Conservation (phyloP, 1,140 invertebrate genomes). For the Trichomalopsis sarcophagae region DNA sequence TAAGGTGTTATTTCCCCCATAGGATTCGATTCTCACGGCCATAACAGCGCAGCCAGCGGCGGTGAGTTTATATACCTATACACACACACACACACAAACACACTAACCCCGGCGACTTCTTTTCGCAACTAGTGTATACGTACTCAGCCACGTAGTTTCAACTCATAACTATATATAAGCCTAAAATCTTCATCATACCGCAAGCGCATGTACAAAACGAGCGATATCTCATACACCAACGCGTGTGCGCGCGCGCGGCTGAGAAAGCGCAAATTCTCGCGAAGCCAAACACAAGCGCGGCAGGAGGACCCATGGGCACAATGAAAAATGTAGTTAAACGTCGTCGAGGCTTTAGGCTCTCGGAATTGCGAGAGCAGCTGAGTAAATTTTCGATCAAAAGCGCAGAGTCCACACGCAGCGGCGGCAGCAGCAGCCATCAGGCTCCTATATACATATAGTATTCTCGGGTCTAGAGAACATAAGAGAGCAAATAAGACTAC, state of each 20-base stretch:
- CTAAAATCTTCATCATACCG: no score
- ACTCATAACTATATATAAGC: no score
- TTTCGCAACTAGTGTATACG: not conserved
- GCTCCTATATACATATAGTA: no score
- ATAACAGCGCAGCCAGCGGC: not conserved
- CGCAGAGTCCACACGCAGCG: not conserved
- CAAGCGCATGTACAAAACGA: no score
- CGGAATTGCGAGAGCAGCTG: not conserved
- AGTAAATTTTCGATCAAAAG: slow-evolving; percentile 31
- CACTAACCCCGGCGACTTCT: not conserved
- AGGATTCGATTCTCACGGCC: no score
- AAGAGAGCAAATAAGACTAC: not conserved
- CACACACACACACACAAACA: no score
- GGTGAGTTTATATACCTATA: not conserved
- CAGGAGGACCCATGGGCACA: not conserved
- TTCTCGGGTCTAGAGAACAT: no score
- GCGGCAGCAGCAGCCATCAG: no score
- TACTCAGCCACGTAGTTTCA: not conserved
- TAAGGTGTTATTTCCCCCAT: not conserved
- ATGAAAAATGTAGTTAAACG: slow-evolving; percentile 7
- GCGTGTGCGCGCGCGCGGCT: no score
- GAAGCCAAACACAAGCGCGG: not conserved
- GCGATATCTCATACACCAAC: no score
- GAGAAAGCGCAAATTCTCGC: not conserved
- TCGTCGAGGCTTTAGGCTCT: not conserved